Base-by-base conservation (phyloP, 1,140 invertebrate species). In the Aradophagus sp. region DNA sequence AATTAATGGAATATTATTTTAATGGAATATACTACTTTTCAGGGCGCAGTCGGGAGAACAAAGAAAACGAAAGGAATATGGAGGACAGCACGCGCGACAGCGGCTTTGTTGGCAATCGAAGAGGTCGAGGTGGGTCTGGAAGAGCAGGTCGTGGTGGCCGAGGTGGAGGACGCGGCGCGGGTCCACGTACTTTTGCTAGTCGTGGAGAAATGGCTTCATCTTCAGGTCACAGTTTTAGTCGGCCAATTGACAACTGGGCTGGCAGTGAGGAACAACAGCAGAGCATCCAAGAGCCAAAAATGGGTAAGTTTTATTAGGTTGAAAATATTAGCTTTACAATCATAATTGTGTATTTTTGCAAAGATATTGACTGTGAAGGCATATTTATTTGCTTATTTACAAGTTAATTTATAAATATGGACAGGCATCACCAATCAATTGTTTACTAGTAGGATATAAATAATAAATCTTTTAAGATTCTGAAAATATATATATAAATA, bases 31-130 rank as follows among this genome's bases (percentile, higher is more conserved):
- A n/a, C n/a, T n/a, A n/a, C n/a, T n/a, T n/a, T n/a, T n/a, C 5
- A 87, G 87, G 87, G 87, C 86, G 86, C 56, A 88, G 87, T 59
- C 80, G 87, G 39, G 88, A 89, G 74, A 89, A 89, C 63, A 89
- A 89, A 73, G 89, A 90, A 65, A 89, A 89, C 59, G 89, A 89
- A 65, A 45, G 48, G 13, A 68, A 88, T 58, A 80, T 86, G 75
- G 86, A 87, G 62, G 86, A 87, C 16, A 75, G 74, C 10, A 77
- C 83, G 26, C 76, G 84, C 12, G 82, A 77, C 19, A 81, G 85
- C 66, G 80, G 81, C 32, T 83, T 83, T 56, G 77, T 82, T 70
- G 77, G 86, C 7, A 85, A 86, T n/a, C 84, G 86, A 68, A 80
- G 86, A 73, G 87, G 88, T 65, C 83, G 84, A 73, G 86, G 80